phyloP scores from a whole-genome alignment of 1,140 invertebrate genomes.

The Meloidogyne floridensis region DNA sequence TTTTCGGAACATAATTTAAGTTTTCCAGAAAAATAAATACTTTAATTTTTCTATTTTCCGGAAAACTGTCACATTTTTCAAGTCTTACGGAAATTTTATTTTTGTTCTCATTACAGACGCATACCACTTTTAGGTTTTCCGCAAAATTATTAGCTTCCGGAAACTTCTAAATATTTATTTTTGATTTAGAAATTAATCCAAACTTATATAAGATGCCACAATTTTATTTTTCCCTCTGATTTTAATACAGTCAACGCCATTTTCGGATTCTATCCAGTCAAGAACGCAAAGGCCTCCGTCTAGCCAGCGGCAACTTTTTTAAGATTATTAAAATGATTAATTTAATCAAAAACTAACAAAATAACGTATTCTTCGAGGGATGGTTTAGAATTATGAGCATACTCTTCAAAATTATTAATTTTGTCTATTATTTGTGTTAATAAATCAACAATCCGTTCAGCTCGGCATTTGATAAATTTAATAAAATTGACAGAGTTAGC shows the following conservation, averaged over 20 bases:
- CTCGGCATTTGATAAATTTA: constrained; percentile 16
- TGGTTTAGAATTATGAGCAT: constrained; percentile 5
- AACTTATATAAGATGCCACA: constrained; percentile 21
- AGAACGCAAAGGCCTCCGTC: constrained; percentile 19
- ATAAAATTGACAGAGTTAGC: neutral
- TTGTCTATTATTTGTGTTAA: constrained; percentile 3
- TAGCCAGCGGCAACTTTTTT: constrained; percentile 19
- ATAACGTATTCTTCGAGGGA: constrained; percentile 16
- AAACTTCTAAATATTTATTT: no score
- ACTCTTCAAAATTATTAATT: constrained; percentile 18
- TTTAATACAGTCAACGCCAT: constrained; percentile 24
- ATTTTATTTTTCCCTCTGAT: constrained; percentile 19
- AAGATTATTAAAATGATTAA: neutral
- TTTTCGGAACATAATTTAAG: no score
- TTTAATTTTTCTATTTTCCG: no score
- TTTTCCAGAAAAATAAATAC: no score
- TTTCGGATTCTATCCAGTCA: constrained; percentile 21
- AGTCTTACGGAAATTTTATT: no score
- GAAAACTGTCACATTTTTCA: no score
- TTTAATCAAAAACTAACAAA: constrained; percentile 10
- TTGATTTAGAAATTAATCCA: neutral
- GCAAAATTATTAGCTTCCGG: no score
- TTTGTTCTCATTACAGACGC: no score
- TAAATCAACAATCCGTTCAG: neutral
- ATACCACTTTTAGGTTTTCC: no score